These are phyloP conservation scores for Sycophaga agraensis DNA, from an alignment of 1,140 invertebrate species.

Conservation along the genomic window DNA sequence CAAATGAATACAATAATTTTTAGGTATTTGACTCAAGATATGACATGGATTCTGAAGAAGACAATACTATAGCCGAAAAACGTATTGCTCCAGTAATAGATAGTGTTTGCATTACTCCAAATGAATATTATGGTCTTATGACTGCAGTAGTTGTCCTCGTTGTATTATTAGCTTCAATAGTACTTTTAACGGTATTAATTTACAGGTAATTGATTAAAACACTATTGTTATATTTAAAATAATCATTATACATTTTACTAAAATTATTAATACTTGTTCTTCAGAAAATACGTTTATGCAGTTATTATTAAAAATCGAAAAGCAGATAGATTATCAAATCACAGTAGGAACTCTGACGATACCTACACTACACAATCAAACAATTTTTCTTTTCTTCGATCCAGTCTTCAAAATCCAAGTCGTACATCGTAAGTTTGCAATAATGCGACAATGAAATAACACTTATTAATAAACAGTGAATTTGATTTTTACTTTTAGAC, in stretches of 20 bases:
- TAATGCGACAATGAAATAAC: background rate
- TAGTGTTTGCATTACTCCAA: slow-evolving; percentile 70
- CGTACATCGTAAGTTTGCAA: slow-evolving; percentile 43
- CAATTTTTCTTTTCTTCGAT: slow-evolving; percentile 52
- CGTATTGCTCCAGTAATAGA: slow-evolving; percentile 54
- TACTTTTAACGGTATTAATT: slow-evolving; percentile 66
- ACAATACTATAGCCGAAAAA: slow-evolving; percentile 59
- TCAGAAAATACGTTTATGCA: slow-evolving; percentile 51
- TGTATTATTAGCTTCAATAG: slow-evolving; percentile 67
- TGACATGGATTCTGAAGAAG: slow-evolving; percentile 60
- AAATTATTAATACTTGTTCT: slow-evolving; percentile 12
- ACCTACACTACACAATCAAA: slow-evolving; percentile 43
- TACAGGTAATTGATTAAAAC: slow-evolving; percentile 61
- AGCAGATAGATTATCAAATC: slow-evolving; percentile 43
- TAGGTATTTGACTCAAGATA: slow-evolving; percentile 71
- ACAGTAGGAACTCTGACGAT: slow-evolving; percentile 42
- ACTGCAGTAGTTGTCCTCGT: slow-evolving; percentile 70
- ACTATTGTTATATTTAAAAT: no score
- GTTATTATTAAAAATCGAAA: slow-evolving; percentile 49
- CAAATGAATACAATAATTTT: background rate
- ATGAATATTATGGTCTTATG: slow-evolving; percentile 77
- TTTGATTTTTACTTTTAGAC: slow-evolving; percentile 39
- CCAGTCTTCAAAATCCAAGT: slow-evolving; percentile 49
- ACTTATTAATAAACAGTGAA: slow-evolving; percentile 36
- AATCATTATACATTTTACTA: no score